phyloP scores from a whole-genome alignment of 2,113 vertebrate genomes.

The Oryzias curvinotus region DNA sequence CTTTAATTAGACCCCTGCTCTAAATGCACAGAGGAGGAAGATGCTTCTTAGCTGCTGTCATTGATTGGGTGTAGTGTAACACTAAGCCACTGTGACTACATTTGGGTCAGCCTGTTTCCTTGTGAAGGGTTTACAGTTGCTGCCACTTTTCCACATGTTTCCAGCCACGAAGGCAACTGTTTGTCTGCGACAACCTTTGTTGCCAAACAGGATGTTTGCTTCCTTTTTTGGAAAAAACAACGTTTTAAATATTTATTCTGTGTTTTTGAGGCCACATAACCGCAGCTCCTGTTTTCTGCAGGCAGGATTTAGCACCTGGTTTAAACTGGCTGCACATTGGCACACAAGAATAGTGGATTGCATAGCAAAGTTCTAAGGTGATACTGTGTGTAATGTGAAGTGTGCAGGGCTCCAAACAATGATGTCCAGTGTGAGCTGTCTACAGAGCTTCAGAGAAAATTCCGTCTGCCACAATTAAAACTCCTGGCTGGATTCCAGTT shows the following conservation, averaged over 20 bases:
- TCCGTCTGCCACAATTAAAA: constrained; percentile 4
- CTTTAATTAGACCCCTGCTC: constrained; percentile 46
- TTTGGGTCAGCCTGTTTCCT: constrained; percentile 59
- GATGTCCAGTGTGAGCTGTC: constrained; percentile 8
- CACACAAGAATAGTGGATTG: constrained; percentile 24
- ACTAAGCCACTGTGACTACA: constrained; percentile 47
- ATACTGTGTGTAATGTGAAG: not conserved
- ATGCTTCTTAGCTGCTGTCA: constrained; percentile 37
- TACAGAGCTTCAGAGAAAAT: constrained; percentile 6
- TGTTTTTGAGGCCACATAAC: constrained; percentile 14
- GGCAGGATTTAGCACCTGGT: constrained; percentile 50
- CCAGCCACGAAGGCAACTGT: constrained; percentile 2
- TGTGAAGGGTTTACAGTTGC: constrained; percentile 12
- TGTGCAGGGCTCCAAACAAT: not conserved
- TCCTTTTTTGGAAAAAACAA: too few relatives aligned
- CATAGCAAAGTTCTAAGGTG: constrained; percentile 26
- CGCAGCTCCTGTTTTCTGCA: constrained; percentile 40
- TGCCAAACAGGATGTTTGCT: not conserved
- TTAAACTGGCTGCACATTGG: not conserved
- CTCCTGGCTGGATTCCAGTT: constrained; percentile 22
- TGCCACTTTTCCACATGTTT: constrained; percentile 22
- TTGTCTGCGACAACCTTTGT: constrained; percentile 4
- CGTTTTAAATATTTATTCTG: too few relatives aligned
- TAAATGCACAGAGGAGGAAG: constrained; percentile 22
- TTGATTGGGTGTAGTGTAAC: constrained; percentile 28